A percentile compares a stretch with the other conserved stretches of the same genome.
Evolutionary conservation across 2,888 invertebrate species (phyloP).

Genomic region (Drosophila birchii): DNA sequence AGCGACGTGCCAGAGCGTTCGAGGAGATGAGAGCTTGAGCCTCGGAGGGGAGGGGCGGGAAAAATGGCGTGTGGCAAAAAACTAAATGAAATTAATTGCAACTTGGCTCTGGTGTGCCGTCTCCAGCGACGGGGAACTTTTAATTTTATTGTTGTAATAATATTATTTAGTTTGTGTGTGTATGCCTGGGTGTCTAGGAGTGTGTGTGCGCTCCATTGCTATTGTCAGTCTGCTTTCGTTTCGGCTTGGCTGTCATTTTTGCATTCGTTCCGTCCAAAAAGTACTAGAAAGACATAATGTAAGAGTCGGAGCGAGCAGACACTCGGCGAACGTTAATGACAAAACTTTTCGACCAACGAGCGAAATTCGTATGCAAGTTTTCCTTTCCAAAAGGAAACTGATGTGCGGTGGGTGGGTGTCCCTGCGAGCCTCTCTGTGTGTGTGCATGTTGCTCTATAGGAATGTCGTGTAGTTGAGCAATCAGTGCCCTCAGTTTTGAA

Average conservation of each 20-base stretch:
- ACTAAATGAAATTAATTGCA: conserved; percentile 80
- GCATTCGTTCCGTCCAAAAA: conserved; percentile 65
- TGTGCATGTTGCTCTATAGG: conserved; percentile 22
- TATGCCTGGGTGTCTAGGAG: conserved; percentile 46
- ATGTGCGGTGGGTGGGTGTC: conserved; percentile 8
- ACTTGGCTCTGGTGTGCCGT: conserved; percentile 46
- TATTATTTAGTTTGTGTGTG: conserved; percentile 69
- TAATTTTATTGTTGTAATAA: conserved; percentile 78
- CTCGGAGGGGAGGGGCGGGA: background rate
- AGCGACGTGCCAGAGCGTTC: conserved; percentile 19
- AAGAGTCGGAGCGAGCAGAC: conserved; percentile 27
- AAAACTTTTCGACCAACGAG: conserved; percentile 76
- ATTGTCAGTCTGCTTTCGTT: conserved; percentile 40
- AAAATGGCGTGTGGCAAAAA: conserved; percentile 73
- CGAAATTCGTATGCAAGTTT: conserved; percentile 68
- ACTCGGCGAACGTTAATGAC: conserved; percentile 74
- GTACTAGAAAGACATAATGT: conserved; percentile 65
- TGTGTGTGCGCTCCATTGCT: conserved; percentile 22
- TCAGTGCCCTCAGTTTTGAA: conserved; percentile 67
- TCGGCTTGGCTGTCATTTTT: conserved; percentile 64
- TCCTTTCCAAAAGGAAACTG: conserved; percentile 12
- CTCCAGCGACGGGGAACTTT: conserved; percentile 55
- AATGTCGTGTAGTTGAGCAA: conserved; percentile 60
- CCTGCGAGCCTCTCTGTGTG: conserved; percentile 6
- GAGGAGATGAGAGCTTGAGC: conserved; percentile 8